These are phyloP conservation scores for Sphyrna mokarran DNA, from an alignment of 2,113 vertebrate genomes.

Conservation along the genomic window DNA sequence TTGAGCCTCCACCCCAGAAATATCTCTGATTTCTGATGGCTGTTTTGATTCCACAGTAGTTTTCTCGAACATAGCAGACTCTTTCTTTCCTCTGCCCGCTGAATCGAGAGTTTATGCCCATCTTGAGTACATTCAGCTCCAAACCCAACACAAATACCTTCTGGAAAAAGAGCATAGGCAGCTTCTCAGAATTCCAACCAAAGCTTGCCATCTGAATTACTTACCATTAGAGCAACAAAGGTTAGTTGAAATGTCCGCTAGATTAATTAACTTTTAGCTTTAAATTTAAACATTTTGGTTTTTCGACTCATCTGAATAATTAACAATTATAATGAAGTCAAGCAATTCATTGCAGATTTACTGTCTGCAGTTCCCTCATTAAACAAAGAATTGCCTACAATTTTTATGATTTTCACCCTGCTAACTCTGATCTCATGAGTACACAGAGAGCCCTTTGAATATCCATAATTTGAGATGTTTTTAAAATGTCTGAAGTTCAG, in stretches of 20 bases:
- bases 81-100: background rate
- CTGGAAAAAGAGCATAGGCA: background rate
- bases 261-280: background rate
- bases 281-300: background rate
- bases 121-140: background rate
- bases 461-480: background rate
- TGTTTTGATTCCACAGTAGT: background rate
- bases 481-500: background rate
- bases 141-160: background rate
- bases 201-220: too few relatives aligned
- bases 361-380: background rate
- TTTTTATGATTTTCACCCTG: background rate
- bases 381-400: background rate
- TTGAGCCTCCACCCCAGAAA: background rate
- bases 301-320: background rate
- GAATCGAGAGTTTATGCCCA: background rate
- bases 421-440: background rate
- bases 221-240: too few relatives aligned
- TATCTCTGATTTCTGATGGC: background rate
- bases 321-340: background rate
- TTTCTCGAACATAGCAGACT: background rate
- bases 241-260: too few relatives aligned
- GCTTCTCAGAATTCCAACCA: too few relatives aligned
- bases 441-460: background rate
- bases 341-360: background rate